Evolutionary conservation across 1,140 invertebrate genomes (phyloP).

Genomic region (Pristionchus pacificus): DNA sequence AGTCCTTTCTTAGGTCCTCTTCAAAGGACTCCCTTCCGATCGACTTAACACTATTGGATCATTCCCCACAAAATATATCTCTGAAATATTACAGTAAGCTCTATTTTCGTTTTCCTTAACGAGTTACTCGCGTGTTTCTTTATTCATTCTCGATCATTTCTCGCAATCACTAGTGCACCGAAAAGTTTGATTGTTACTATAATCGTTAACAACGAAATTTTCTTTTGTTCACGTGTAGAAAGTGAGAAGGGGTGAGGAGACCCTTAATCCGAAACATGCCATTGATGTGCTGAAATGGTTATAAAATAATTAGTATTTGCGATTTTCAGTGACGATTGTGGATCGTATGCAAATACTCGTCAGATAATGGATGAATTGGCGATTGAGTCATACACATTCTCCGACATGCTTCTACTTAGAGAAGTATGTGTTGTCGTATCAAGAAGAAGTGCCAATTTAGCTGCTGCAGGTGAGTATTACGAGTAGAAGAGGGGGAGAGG

Average conservation of each 20-base stretch:
- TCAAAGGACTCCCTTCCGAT: constrained; percentile 70
- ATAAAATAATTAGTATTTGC: too few relatives aligned
- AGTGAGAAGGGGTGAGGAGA: too few relatives aligned
- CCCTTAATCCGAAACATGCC: background rate
- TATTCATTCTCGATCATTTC: too few relatives aligned
- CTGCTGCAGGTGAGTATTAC: constrained; percentile 26
- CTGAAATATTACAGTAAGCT: constrained; percentile 39
- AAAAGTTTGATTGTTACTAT: too few relatives aligned
- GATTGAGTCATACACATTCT: constrained; percentile 33
- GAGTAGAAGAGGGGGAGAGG: too few relatives aligned
- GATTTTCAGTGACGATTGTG: constrained; percentile 35
- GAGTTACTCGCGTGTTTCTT: too few relatives aligned
- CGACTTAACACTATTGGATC: constrained; percentile 50
- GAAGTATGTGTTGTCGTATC: constrained; percentile 37
- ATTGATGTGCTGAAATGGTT: too few relatives aligned
- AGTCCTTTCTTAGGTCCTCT: constrained; percentile 62
- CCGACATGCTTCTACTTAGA: constrained; percentile 31
- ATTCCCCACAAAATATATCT: constrained; percentile 54
- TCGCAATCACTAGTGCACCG: constrained; percentile 1
- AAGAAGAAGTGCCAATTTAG: constrained; percentile 35
- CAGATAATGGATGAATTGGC: constrained; percentile 39
- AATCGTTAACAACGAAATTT: too few relatives aligned
- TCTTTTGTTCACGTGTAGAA: too few relatives aligned
- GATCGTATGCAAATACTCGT: constrained; percentile 29
- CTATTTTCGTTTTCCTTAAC: background rate